Base-by-base conservation (phyloP, 1,140 invertebrate genomes). In the Drosophila dunni region DNA sequence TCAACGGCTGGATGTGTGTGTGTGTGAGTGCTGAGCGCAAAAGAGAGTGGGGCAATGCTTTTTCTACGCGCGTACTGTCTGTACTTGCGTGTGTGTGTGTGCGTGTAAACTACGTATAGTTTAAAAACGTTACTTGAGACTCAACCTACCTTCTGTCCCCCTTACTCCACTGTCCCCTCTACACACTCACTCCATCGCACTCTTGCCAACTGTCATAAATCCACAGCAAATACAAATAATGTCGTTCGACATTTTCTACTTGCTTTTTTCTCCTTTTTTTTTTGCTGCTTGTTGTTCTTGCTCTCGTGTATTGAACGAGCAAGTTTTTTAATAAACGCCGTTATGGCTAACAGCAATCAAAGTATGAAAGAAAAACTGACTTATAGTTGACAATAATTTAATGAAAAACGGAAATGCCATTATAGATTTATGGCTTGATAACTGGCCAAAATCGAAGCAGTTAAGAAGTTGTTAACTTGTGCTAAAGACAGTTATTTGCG, bases 401-500 rank as follows among this genome's bases (percentile, higher is more conserved):
- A 88, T 86, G 82, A 79, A 88, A 88, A 86, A 82, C 82, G 82
- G 83, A 86, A 86, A 86, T 79, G 75, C 71, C 82, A 72, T 73
- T 67, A 82, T 79, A 79, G 79, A 88, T 86, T 86, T 88, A 86
- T 86, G 56, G 79, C 66, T 73, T 82, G 79, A 82, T 86, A 86
- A 70, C 66, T 81, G 58, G 45, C 60, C 24, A 24, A 40, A 24
- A 46, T 20, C 15, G 17, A 24, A 53, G 66, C 40, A 53, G 34
- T 11, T 40, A 60, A 58, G 24, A 38, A 53, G n/a, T 29, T 44
- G 5, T 7, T 15, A 64, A 51, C 17, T 42, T 11, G 15, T 53
- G 45, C 9, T 40, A 33, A 67, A 13, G 34, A 48, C 45, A 56
- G 24, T 5, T 29, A 3, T 29, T 29, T 4, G 24, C 36, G 42